Evolutionary conservation across 1,140 invertebrate genomes (phyloP).

Genomic region (Prorops nasuta): DNA sequence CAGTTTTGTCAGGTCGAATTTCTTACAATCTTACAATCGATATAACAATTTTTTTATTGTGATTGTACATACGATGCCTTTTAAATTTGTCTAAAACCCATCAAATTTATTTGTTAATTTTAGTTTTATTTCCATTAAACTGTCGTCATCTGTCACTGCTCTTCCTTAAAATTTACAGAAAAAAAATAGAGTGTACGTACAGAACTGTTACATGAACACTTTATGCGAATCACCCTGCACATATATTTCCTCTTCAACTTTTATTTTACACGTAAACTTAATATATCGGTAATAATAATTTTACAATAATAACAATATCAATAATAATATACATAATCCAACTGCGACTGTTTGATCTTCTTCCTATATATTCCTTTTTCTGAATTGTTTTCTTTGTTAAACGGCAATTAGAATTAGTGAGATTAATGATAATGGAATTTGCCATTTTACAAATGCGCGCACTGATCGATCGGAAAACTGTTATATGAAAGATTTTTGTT

Average conservation of each 20-base stretch:
- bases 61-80: too few species aligned
- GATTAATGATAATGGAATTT: conserved; percentile 15
- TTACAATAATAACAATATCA: conserved; percentile 43
- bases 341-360: background rate
- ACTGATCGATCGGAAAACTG: background rate
- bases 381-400: conserved; percentile 13
- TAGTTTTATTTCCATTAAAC: too few species aligned
- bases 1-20: too few species aligned
- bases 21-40: too few species aligned
- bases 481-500: too few species aligned
- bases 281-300: conserved; percentile 39
- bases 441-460: conserved; percentile 8
- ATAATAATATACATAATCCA: conserved; percentile 33
- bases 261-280: conserved; percentile 49
- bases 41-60: too few species aligned
- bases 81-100: too few species aligned
- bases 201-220: conserved; percentile 8
- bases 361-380: conserved; percentile 1
- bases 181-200: too few species aligned
- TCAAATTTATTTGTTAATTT: too few species aligned
- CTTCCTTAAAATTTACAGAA: too few species aligned
- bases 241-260: conserved; percentile 19
- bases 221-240: conserved; percentile 12
- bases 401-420: conserved; percentile 8
- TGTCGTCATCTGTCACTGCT: too few species aligned